Percentiles rank a stretch among this genome's conserved stretches.
Conservation (phyloP, 2,113 vertebrate species). For the Chauna torquata region DNA sequence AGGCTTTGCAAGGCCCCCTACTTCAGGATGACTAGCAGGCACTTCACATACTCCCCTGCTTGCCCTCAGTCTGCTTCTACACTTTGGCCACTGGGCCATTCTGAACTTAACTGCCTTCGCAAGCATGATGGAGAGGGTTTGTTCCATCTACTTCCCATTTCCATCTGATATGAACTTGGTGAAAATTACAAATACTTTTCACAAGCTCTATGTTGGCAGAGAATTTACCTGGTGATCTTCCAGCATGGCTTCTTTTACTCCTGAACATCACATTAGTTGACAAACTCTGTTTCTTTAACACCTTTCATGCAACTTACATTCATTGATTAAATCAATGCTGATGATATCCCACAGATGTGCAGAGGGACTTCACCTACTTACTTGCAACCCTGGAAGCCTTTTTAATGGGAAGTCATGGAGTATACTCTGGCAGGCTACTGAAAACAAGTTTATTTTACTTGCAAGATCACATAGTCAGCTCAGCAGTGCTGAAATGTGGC, state of each 20-base stretch:
- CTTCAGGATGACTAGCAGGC: not conserved
- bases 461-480: conserved; percentile 46
- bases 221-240: not conserved
- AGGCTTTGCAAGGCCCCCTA: not conserved
- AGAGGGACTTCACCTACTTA: not conserved
- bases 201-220: not conserved
- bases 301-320: not conserved
- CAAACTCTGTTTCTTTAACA: not conserved
- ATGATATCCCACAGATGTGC: not conserved
- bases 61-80: not conserved
- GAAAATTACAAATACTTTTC: not conserved
- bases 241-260: not conserved
- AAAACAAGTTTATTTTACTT: conserved; percentile 63
- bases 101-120: not conserved
- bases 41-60: not conserved
- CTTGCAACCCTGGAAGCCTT: conserved; percentile 13
- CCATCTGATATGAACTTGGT: not conserved
- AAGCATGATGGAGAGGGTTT: not conserved
- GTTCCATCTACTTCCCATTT: not conserved
- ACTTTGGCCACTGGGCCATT: not conserved
- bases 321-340: not conserved
- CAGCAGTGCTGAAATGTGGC: conserved; percentile 69
- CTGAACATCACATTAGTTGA: not conserved
- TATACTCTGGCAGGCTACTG: conserved; percentile 40
- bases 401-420: conserved; percentile 3